phyloP scores from a whole-genome alignment of 2,113 vertebrate genomes.

The Malaclemys terrapin region DNA sequence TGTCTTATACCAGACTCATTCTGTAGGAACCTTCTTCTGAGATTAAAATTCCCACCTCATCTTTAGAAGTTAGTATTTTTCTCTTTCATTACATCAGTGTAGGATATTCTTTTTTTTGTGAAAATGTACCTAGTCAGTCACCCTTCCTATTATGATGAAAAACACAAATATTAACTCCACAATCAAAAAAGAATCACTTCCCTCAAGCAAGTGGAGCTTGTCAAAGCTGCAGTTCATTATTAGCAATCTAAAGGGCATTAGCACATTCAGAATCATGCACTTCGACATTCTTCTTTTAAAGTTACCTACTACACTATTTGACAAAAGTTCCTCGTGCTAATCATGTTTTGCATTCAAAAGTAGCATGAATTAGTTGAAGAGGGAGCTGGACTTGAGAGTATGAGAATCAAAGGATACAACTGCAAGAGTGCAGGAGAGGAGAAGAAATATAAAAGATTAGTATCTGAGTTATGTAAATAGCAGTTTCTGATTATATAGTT shows the following conservation, averaged over 20 bases:
- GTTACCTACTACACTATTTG: background rate
- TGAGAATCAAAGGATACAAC: background rate
- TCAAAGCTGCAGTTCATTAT: background rate
- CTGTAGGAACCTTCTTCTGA: background rate
- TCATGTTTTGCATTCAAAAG: background rate
- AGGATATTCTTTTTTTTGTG: background rate
- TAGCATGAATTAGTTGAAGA: background rate
- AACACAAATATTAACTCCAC: background rate
- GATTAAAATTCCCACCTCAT: background rate
- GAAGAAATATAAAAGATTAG: accelerated
- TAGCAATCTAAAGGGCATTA: background rate
- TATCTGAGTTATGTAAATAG: background rate
- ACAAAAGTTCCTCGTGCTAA: background rate
- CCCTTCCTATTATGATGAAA: background rate
- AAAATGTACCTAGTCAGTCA: background rate
- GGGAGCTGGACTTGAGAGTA: background rate
- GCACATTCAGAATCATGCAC: background rate
- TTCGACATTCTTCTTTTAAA: background rate
- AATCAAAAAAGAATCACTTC: background rate
- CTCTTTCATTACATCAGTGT: background rate
- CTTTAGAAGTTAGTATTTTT: background rate
- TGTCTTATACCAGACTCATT: background rate
- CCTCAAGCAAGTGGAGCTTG: background rate
- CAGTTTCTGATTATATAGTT: background rate
- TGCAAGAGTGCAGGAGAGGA: background rate